phyloP scores from a whole-genome alignment of 2,888 invertebrate species.

The Stegana nigrithorax region DNA sequence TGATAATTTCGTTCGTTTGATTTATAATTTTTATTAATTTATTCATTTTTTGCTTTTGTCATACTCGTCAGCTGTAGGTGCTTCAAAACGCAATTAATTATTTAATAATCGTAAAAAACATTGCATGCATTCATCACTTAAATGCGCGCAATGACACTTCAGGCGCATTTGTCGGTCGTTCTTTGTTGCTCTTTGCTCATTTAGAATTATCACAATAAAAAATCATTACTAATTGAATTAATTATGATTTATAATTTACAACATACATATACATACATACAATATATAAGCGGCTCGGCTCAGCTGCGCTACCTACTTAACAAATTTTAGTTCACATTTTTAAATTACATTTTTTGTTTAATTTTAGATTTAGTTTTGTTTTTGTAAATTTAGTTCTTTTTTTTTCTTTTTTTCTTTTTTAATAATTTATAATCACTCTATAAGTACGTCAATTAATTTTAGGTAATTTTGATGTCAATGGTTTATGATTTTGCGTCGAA shows the following conservation, averaged over 20 bases:
- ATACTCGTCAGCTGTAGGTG: not conserved
- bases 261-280: not conserved
- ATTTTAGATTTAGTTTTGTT: not conserved
- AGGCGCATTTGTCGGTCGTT: not conserved
- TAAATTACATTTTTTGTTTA: not conserved
- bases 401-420: no score
- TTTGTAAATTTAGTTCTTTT: not conserved
- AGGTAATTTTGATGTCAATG: slow-evolving; percentile 36
- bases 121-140: not conserved
- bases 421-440: slow-evolving; percentile 10
- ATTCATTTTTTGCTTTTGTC: not conserved
- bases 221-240: slow-evolving; percentile 5
- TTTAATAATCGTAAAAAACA: slow-evolving; percentile 1
- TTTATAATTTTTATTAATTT: not conserved
- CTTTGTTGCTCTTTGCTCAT: not conserved
- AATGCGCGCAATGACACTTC: slow-evolving; percentile 6
- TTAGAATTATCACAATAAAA: slow-evolving; percentile 13
- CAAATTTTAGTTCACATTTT: not conserved
- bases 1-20: no score
- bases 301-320: slow-evolving; percentile 5
- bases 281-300: not conserved
- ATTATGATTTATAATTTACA: not conserved
- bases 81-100: slow-evolving; percentile 5
- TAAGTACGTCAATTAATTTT: slow-evolving; percentile 35
- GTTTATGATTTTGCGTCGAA: slow-evolving; percentile 13